A percentile compares a stretch with the other conserved stretches of the same genome.
Conservation (phyloP, 2,888 invertebrate genomes). For the Papilio protenor region DNA sequence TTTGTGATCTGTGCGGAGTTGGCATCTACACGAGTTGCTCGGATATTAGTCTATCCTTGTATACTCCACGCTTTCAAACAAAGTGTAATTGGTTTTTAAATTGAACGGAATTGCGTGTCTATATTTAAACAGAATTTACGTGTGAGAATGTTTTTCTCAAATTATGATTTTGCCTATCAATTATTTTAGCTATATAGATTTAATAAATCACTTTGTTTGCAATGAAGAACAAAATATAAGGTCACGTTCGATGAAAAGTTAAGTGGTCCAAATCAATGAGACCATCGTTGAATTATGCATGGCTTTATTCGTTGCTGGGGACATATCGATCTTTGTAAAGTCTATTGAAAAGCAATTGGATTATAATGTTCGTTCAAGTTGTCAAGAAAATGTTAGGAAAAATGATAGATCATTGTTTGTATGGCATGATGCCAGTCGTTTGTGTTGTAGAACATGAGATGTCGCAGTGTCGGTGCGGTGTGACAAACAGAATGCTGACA, state of each 20-base stretch:
- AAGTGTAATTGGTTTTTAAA: slow-evolving; percentile 14
- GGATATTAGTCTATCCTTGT: not conserved
- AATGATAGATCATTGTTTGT: slow-evolving; percentile 14
- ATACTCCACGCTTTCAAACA: not conserved
- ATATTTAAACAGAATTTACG: not conserved
- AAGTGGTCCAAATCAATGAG: not conserved
- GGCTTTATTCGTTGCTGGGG: too few relatives aligned
- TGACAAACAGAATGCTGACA: slow-evolving; percentile 7
- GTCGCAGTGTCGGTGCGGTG: slow-evolving; percentile 12
- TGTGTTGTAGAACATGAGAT: slow-evolving; percentile 16
- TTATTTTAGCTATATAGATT: not conserved
- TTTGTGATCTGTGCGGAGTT: slow-evolving; percentile 21
- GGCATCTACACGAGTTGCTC: slow-evolving; percentile 7
- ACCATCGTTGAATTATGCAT: too few relatives aligned
- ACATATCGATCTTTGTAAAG: not conserved
- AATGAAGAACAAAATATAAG: not conserved
- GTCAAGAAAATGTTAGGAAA: not conserved
- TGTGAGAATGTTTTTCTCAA: not conserved
- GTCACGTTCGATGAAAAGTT: not conserved
- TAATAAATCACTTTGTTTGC: not conserved
- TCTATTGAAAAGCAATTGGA: not conserved
- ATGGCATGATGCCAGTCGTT: slow-evolving; percentile 24
- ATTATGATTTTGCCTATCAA: not conserved
- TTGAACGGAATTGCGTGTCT: not conserved
- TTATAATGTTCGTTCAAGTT: not conserved